Evolutionary conservation across 1,140 invertebrate genomes (phyloP).

Genomic region (Cotesia typhae): DNA sequence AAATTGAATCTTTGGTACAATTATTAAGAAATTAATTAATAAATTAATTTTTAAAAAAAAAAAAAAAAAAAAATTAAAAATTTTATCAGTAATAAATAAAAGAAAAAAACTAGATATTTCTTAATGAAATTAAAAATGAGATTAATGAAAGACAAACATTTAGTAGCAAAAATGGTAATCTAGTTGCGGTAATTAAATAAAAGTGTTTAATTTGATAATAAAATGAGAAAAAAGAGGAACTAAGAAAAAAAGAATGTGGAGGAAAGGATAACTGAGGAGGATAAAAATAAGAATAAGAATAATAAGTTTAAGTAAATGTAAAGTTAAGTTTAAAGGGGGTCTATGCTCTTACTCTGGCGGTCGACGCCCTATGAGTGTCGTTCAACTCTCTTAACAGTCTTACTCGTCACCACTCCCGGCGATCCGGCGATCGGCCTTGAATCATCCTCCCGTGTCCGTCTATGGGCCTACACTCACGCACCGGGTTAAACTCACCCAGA

Average conservation of each 20-base stretch:
- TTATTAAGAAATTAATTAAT: no score
- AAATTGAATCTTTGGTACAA: no score
- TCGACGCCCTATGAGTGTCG: slow-evolving; percentile 58
- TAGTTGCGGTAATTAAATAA: no score
- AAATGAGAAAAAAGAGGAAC: no score
- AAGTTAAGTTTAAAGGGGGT: slow-evolving; percentile 7
- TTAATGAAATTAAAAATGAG: no score
- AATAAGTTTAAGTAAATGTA: slow-evolving; percentile 1
- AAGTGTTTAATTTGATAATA: no score
- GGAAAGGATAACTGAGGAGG: slow-evolving; percentile 8
- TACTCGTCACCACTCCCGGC: slow-evolving; percentile 45
- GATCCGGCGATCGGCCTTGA: slow-evolving; percentile 52
- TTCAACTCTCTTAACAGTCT: slow-evolving; percentile 52
- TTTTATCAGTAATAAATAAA: no score
- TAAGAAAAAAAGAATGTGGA: neutral
- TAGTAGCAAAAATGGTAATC: no score
- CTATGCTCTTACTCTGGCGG: slow-evolving; percentile 35
- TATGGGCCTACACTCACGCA: slow-evolving; percentile 42
- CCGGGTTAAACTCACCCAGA: slow-evolving; percentile 47
- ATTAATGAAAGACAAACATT: no score
- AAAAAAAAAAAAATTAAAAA: no score
- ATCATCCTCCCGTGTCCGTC: slow-evolving; percentile 52
- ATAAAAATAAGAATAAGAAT: neutral
- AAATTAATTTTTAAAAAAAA: no score
- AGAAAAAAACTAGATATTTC: no score